These are phyloP conservation scores for Piaya cayana DNA, from an alignment of 2,113 vertebrate genomes.

Conservation along the genomic window DNA sequence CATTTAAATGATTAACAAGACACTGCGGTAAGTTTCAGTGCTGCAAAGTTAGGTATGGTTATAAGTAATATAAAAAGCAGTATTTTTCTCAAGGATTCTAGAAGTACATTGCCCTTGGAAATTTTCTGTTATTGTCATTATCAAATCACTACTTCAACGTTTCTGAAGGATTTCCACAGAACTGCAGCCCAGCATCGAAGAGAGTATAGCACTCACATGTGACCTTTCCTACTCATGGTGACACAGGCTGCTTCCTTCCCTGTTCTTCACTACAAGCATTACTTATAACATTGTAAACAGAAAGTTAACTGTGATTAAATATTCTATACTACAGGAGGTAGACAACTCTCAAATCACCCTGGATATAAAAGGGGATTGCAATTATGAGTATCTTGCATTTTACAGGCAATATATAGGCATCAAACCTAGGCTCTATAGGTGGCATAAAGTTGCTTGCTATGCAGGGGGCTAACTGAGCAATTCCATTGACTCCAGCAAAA, in stretches of 20 bases:
- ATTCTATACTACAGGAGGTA: neutral
- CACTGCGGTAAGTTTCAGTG: accelerated
- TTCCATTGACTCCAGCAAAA: neutral
- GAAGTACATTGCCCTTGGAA: neutral
- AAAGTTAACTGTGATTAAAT: neutral
- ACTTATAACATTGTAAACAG: neutral
- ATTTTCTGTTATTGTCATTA: neutral
- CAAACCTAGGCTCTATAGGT: neutral
- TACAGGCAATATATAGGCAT: neutral
- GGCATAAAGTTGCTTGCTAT: neutral
- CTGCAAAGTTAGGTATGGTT: neutral
- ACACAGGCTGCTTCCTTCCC: neutral
- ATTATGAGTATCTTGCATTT: neutral
- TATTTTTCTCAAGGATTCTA: neutral
- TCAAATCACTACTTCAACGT: neutral
- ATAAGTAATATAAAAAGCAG: neutral
- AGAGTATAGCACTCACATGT: accelerated
- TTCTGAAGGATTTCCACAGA: neutral
- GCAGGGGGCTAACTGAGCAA: neutral
- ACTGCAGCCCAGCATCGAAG: accelerated
- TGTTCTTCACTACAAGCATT: neutral
- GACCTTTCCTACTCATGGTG: neutral
- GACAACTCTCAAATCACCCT: neutral
- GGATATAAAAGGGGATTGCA: neutral
- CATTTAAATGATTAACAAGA: neutral